A percentile compares a stretch with the other conserved stretches of the same genome.
Conservation (phyloP, 2,888 invertebrate genomes). For the Digitonthophagus gazella region DNA sequence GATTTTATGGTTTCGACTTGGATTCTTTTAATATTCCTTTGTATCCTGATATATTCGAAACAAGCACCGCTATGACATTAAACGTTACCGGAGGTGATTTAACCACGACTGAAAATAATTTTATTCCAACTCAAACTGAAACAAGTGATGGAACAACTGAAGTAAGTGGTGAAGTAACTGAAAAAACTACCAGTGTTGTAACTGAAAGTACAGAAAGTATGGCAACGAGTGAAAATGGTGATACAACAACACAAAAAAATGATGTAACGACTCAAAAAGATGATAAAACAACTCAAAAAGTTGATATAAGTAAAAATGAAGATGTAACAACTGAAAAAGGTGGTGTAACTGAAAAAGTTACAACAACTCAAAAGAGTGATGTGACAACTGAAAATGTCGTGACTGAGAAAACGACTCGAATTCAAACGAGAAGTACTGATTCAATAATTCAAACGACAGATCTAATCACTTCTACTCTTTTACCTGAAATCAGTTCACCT, state of each 20-base stretch:
- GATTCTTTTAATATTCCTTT: constrained; percentile 51
- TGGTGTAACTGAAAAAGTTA: constrained; percentile 9
- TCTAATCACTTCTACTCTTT: neutral
- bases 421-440: constrained; percentile 38
- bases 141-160: neutral
- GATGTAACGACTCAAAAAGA: too few species aligned
- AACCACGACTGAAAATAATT: constrained; percentile 5
- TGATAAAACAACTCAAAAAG: too few species aligned
- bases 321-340: too few species aligned
- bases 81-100: constrained; percentile 4
- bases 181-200: neutral
- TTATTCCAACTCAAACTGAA: constrained; percentile 6
- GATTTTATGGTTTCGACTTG: constrained; percentile 80
- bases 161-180: neutral
- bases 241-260: too few species aligned
- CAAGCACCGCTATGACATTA: constrained; percentile 1
- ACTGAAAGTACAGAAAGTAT: constrained; percentile 20
- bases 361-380: neutral
- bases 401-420: constrained; percentile 16
- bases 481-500: neutral
- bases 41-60: constrained; percentile 38
- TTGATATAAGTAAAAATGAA: too few species aligned
- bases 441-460: constrained; percentile 35
- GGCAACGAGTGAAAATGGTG: constrained; percentile 13
- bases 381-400: neutral